Conservation (phyloP, 2,888 invertebrate genomes). For the Alentia gelatinosa region DNA sequence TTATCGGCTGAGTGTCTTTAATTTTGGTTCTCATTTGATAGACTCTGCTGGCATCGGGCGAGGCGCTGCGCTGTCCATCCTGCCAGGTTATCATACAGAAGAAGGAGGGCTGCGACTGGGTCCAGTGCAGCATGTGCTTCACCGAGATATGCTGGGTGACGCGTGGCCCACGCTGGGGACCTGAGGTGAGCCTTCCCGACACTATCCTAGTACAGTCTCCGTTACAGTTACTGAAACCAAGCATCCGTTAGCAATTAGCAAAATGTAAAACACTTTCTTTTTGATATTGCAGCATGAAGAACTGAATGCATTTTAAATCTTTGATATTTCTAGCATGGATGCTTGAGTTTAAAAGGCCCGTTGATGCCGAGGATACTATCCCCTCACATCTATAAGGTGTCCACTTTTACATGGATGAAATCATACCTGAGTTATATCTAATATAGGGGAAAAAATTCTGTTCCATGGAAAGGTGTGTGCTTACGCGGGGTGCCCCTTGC, state of each 20-base stretch:
- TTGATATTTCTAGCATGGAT: neutral
- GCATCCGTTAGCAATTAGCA: neutral
- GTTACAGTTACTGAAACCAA: neutral
- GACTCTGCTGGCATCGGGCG: conserved; percentile 90
- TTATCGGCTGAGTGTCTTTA: no score
- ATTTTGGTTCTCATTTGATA: no score
- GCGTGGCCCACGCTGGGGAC: conserved; percentile 87
- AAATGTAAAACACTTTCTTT: neutral
- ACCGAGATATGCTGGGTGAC: conserved; percentile 97
- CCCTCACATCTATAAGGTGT: no score
- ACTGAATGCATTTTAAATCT: neutral
- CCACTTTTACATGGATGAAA: no score
- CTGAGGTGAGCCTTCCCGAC: conserved; percentile 83
- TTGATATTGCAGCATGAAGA: neutral
- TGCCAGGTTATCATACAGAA: conserved; percentile 92
- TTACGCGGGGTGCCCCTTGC: neutral
- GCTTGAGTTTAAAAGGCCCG: neutral
- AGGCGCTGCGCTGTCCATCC: conserved; percentile 93
- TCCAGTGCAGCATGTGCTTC: conserved; percentile 94
- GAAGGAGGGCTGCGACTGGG: conserved; percentile 97
- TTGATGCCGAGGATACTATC: neutral
- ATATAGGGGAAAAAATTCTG: no score
- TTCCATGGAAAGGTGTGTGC: neutral
- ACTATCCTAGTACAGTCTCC: no score
- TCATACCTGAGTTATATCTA: no score